These are phyloP conservation scores for Lepus timidus DNA, from an alignment of 2,113 vertebrate species.

Conservation along the genomic window DNA sequence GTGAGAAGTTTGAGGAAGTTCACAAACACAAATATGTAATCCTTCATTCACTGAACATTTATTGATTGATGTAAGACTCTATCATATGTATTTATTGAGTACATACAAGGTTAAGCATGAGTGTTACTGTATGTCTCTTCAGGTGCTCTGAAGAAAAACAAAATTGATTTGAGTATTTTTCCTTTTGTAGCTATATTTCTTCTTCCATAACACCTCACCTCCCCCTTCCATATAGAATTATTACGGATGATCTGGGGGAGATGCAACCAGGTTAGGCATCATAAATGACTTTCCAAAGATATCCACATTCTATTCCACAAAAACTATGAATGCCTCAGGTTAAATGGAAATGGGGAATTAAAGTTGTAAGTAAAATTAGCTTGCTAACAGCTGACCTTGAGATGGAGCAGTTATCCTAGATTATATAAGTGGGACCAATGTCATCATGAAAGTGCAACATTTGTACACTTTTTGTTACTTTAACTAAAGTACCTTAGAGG, in stretches of 20 bases:
- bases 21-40: background rate
- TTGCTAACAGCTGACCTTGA: background rate
- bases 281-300: background rate
- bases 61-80: background rate
- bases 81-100: constrained; percentile 14
- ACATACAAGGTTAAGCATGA: background rate
- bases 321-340: background rate
- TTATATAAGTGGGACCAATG: background rate
- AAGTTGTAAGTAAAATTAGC: background rate
- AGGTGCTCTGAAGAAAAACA: background rate
- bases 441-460: background rate
- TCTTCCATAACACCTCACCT: background rate
- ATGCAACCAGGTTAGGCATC: background rate
- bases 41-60: constrained; percentile 29
- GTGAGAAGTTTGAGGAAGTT: constrained; percentile 31
- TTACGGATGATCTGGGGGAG: background rate
- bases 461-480: too few relatives aligned
- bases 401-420: background rate
- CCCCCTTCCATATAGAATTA: background rate
- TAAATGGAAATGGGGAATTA: background rate
- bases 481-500: too few relatives aligned
- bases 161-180: constrained; percentile 11
- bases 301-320: background rate
- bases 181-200: background rate
- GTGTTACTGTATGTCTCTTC: constrained; percentile 10